Evolutionary conservation across 2,797 vertebrate genomes (phyloP).

Genomic region (Momotus momota): DNA sequence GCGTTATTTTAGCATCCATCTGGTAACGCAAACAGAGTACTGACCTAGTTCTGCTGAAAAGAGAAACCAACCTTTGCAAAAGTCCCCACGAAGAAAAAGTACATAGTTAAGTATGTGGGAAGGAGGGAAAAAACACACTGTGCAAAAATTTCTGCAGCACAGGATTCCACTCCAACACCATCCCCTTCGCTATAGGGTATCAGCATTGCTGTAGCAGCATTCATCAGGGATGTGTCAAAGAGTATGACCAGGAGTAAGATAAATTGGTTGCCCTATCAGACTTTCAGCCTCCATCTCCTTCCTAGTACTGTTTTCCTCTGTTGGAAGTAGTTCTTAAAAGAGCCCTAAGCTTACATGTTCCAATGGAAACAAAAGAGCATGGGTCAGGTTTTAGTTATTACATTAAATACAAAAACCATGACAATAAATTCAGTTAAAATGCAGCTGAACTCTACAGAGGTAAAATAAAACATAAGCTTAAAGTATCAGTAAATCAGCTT

Average conservation of each 20-base stretch:
- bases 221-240: background rate
- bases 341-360: background rate
- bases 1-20: background rate
- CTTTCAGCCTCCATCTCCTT: accelerated
- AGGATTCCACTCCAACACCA: background rate
- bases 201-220: background rate
- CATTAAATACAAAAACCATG: background rate
- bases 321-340: background rate
- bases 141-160: background rate
- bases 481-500: background rate
- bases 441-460: background rate
- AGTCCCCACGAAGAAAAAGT: background rate
- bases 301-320: background rate
- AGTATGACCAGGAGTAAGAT: background rate
- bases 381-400: background rate
- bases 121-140: background rate
- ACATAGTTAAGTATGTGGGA: background rate
- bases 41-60: background rate
- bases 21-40: background rate
- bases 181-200: accelerated
- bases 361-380: background rate
- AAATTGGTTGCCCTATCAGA: background rate
- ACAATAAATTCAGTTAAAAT: background rate
- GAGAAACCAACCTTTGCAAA: background rate
- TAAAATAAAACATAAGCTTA: background rate